A percentile compares a stretch with the other conserved stretches of the same genome.
Evolutionary conservation across 2,797 vertebrate species (phyloP).

Genomic region (Onychomys torridus): DNA sequence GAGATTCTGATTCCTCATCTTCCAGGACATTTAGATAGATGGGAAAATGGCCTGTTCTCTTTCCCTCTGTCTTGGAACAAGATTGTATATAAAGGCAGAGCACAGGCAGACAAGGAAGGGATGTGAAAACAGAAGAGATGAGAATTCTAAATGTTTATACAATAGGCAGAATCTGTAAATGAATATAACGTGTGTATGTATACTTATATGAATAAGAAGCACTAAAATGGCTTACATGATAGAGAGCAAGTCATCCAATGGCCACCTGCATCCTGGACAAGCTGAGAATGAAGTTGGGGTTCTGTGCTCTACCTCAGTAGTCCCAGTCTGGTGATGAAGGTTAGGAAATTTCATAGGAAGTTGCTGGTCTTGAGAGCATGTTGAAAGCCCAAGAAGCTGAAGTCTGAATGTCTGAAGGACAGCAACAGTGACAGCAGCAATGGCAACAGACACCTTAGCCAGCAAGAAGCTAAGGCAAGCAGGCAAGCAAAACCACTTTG

Average conservation of each 20-base stretch:
- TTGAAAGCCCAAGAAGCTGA: not conserved
- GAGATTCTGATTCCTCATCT: not conserved
- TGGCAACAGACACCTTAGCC: not conserved
- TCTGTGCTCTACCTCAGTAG: not conserved
- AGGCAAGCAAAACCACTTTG: not conserved
- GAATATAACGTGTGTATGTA: not conserved
- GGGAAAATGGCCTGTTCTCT: not conserved
- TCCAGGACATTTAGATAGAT: not conserved
- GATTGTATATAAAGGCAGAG: not conserved
- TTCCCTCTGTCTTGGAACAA: conserved; percentile 41
- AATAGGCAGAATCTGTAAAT: not conserved
- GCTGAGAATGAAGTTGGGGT: not conserved
- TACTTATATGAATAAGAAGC: not conserved
- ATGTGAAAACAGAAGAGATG: not conserved
- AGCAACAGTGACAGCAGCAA: not conserved
- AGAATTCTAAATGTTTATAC: conserved; percentile 70
- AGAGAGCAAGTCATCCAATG: not conserved
- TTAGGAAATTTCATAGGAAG: not conserved
- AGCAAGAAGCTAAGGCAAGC: not conserved
- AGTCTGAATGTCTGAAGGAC: not conserved
- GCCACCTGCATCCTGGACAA: not conserved
- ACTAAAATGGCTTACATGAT: not conserved
- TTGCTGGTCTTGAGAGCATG: not conserved
- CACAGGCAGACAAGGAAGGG: not conserved
- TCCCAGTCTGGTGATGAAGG: not conserved